phyloP scores from a whole-genome alignment of 1,140 invertebrate species.

The Ceratosolen solmsi region DNA sequence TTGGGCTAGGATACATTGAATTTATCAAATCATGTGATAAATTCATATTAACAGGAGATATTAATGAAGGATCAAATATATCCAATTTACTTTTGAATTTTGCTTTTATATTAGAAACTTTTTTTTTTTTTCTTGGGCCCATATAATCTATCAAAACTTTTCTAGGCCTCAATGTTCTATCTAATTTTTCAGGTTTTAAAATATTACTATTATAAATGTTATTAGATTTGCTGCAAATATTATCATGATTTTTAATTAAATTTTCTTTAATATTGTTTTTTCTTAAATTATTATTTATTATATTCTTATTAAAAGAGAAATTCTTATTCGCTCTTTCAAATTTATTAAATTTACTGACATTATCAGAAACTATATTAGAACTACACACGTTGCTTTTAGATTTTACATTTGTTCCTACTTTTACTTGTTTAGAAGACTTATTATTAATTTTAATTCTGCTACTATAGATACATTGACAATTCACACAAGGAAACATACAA shows the following conservation, averaged over 20 bases:
- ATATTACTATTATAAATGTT: background rate
- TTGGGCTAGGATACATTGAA: background rate
- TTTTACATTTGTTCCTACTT: constrained; percentile 7
- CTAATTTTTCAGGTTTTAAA: constrained; percentile 17
- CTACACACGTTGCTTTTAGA: background rate
- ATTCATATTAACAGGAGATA: constrained; percentile 21
- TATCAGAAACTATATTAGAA: background rate
- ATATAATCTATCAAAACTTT: constrained; percentile 56
- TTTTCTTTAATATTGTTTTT: constrained; percentile 18
- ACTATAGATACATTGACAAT: constrained; percentile 21
- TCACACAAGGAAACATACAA: constrained; percentile 15
- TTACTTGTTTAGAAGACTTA: background rate
- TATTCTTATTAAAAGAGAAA: background rate
- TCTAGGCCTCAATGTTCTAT: constrained; percentile 53
- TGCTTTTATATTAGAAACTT: constrained; percentile 7
- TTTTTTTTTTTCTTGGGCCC: constrained; percentile 52
- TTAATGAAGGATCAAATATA: constrained; percentile 19
- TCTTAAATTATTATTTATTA: background rate
- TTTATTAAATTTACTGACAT: constrained; percentile 19
- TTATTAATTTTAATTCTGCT: constrained; percentile 30
- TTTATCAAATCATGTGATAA: background rate
- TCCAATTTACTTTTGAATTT: constrained; percentile 50
- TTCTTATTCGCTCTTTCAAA: background rate
- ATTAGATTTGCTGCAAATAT: background rate
- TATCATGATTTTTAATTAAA: background rate